Evolutionary conservation across 1,140 invertebrate species (phyloP), one percentile per base, ranked within the genome.

Genomic region (Planococcus citri): DNA sequence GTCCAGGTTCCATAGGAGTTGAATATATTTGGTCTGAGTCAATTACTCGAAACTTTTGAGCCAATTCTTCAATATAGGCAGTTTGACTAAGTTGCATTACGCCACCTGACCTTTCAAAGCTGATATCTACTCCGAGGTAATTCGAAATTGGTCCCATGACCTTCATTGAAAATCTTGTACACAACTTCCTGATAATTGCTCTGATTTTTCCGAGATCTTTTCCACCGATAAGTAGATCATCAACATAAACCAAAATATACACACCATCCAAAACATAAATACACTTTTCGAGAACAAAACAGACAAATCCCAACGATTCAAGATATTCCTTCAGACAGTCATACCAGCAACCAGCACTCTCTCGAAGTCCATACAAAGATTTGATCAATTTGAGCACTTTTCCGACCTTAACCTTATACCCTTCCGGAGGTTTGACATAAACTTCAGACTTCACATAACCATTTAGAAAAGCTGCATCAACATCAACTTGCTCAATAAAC

Each of bases 31-130:
- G 73, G 9, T 78, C 68, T 17, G 68, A n/a, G n/a, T n/a, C n/a
- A n/a, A n/a, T n/a, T 74, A 78, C 73, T 1, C 71, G 69, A 68
- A 77, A 79, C 27, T 71, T 69, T 21, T 72, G n/a, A 1, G 76
- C 24, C 0, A 75, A 24, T 17, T 71, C 69, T 14, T 72, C 58
- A 10, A 72, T 60, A 9, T 72, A 73, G 4, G 38, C 14, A 14
- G 51, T 10, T 61, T 73, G 72, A 64, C 27, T 70, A 0, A 73
- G 21, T n/a, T 38, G 24, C 14, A 72, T 69, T 4, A 29, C 14
- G 14, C 22, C 21, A 3, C 68, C 38, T 25, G 41, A 6, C 21
- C 38, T 61, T n/a, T n/a, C n/a, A n/a, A n/a, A n/a, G 1, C 38
- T 2, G 17, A 71, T 61, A 69, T 72, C 22, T 17, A 74, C 71